Percentiles rank a stretch among this genome's conserved stretches.
Evolutionary conservation across 2,888 invertebrate genomes (phyloP).

Genomic region (Lepidochitona cinerea): DNA sequence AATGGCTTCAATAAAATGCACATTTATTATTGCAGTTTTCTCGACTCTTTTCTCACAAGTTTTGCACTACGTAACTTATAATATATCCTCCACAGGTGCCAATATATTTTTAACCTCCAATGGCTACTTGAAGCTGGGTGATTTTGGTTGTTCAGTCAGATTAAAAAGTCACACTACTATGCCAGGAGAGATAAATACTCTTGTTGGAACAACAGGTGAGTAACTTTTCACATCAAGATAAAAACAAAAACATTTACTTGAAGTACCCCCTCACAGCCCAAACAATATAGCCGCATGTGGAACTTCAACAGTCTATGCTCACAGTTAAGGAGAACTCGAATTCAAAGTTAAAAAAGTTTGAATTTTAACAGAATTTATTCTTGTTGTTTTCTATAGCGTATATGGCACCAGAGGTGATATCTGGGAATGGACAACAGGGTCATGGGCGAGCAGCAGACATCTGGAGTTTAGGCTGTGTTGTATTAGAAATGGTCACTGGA

Average conservation of each 20-base stretch:
- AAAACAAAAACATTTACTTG: too few relatives aligned
- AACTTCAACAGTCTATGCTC: too few relatives aligned
- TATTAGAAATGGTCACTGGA: slow-evolving; percentile 95
- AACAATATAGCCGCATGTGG: too few relatives aligned
- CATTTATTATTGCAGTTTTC: too few relatives aligned
- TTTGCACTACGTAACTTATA: too few relatives aligned
- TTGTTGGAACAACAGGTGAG: slow-evolving; percentile 85
- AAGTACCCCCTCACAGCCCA: too few relatives aligned
- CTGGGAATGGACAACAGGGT: slow-evolving; percentile 74
- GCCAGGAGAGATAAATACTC: slow-evolving; percentile 65
- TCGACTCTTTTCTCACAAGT: too few relatives aligned
- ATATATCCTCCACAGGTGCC: slow-evolving; percentile 81
- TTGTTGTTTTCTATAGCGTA: slow-evolving; percentile 80
- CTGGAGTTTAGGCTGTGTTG: slow-evolving; percentile 96
- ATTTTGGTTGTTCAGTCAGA: slow-evolving; percentile 95
- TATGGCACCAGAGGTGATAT: slow-evolving; percentile 95
- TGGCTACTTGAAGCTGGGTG: slow-evolving; percentile 86
- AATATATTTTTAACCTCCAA: slow-evolving; percentile 94
- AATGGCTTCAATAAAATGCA: too few relatives aligned
- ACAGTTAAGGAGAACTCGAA: too few relatives aligned
- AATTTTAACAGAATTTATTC: neutral
- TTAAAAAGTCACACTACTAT: slow-evolving; percentile 80
- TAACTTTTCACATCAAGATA: too few relatives aligned
- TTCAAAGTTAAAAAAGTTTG: neutral
- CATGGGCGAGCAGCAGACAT: slow-evolving; percentile 95